Conservation (phyloP, 2,113 vertebrate genomes). For the Agapornis roseicollis region DNA sequence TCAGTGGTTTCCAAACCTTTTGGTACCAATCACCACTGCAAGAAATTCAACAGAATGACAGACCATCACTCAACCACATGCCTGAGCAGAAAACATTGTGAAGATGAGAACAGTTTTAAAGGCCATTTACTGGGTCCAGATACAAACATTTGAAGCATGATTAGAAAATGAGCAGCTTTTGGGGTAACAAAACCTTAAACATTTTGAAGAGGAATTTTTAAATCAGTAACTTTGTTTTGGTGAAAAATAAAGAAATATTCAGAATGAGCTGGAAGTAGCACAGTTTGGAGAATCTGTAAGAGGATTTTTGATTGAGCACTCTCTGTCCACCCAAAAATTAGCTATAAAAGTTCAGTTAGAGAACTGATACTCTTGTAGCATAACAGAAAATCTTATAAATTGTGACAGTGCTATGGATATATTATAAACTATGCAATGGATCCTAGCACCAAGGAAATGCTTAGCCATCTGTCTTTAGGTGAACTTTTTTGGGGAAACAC, state of each 20-base stretch:
- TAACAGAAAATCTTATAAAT: neutral
- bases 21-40: neutral
- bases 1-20: neutral
- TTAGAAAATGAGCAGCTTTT: neutral
- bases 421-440: neutral
- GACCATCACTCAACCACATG: neutral
- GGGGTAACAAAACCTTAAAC: neutral
- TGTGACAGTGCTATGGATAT: neutral
- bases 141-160: neutral
- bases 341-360: neutral
- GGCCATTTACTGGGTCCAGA: neutral
- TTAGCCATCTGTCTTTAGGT: neutral
- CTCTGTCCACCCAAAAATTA: neutral
- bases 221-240: rapidly evolving
- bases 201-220: neutral
- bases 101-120: neutral
- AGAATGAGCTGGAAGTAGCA: neutral
- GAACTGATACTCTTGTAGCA: neutral
- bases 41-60: neutral
- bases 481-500: neutral
- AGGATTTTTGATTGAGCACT: neutral
- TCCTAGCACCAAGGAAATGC: neutral
- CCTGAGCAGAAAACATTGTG: neutral
- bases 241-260: neutral
- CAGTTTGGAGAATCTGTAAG: neutral